These are phyloP conservation scores for Pongo pygmaeus DNA, from an alignment of 2,113 vertebrate species.

Conservation along the genomic window DNA sequence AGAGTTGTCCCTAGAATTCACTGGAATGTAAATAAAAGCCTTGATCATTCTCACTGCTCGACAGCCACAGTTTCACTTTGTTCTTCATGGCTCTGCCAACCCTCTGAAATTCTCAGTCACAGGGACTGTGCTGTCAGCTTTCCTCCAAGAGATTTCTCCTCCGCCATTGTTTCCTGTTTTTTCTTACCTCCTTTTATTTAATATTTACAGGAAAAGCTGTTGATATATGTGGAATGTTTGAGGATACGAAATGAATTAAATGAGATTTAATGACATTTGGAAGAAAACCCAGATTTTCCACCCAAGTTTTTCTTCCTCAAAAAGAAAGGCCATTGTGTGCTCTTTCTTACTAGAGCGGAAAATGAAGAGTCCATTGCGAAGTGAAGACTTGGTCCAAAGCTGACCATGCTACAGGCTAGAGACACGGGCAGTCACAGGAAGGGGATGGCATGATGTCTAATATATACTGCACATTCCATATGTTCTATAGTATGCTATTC, in stretches of 20 bases:
- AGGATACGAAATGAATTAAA: background rate
- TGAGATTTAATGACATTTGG: background rate
- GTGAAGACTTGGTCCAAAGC: background rate
- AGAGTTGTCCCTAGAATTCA: background rate
- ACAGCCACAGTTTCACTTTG: background rate
- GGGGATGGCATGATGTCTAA: background rate
- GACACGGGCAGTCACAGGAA: background rate
- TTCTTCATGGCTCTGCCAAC: background rate
- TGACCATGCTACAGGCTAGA: background rate
- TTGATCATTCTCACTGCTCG: background rate
- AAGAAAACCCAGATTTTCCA: background rate
- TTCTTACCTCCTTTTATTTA: background rate
- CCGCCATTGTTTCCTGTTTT: background rate
- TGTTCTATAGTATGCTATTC: background rate
- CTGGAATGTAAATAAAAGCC: background rate
- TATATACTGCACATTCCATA: accelerated
- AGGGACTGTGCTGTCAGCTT: background rate
- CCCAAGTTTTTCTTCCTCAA: background rate
- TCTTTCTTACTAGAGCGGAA: background rate
- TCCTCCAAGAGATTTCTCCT: background rate
- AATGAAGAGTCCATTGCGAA: background rate
- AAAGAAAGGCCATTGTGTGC: background rate
- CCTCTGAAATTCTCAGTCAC: background rate
- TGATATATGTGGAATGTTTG: background rate
- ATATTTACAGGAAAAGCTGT: background rate